Percentiles rank a stretch among this genome's conserved stretches.
These are phyloP conservation scores for Chitala chitala DNA, from an alignment of 2,113 vertebrate species.

Conservation along the genomic window DNA sequence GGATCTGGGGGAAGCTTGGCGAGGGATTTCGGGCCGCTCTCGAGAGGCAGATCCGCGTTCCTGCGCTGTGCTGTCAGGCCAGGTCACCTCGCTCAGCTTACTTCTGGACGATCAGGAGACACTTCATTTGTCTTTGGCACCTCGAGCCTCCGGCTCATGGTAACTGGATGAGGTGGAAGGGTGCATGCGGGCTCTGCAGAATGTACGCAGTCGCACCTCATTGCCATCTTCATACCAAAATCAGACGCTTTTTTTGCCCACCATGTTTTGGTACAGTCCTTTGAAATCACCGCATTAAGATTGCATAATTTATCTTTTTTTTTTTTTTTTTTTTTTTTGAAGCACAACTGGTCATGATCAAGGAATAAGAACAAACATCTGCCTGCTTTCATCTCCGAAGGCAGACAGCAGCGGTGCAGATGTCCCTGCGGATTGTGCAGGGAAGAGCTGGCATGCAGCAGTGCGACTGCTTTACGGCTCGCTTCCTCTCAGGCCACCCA, in stretches of 20 bases:
- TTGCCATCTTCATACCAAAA: conserved; percentile 24
- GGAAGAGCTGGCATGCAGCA: not conserved
- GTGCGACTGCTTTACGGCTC: not conserved
- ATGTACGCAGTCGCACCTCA: conserved; percentile 33
- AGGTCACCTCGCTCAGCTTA: not conserved
- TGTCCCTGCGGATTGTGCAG: conserved; percentile 4
- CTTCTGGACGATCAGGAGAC: conserved; percentile 35
- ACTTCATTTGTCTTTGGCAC: conserved; percentile 51
- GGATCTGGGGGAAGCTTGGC: conserved; percentile 2
- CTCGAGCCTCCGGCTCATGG: conserved; percentile 33
- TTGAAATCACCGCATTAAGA: not conserved
- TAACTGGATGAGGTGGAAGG: conserved; percentile 45
- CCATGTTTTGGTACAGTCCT: not conserved
- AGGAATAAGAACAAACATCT: conserved; percentile 13
- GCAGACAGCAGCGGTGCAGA: not conserved
- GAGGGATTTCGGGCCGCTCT: too few species aligned
- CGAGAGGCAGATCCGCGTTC: too few species aligned
- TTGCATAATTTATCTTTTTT: conserved; percentile 4
- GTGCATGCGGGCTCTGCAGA: conserved; percentile 20
- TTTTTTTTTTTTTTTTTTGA: not conserved
- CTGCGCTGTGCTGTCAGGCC: not conserved
- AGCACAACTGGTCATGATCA: conserved; percentile 2
- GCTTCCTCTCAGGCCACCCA: not conserved
- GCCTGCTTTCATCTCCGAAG: conserved; percentile 5
- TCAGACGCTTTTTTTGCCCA: not conserved